phyloP scores from a whole-genome alignment of 2,113 vertebrate species.

The Sterna hirundo region DNA sequence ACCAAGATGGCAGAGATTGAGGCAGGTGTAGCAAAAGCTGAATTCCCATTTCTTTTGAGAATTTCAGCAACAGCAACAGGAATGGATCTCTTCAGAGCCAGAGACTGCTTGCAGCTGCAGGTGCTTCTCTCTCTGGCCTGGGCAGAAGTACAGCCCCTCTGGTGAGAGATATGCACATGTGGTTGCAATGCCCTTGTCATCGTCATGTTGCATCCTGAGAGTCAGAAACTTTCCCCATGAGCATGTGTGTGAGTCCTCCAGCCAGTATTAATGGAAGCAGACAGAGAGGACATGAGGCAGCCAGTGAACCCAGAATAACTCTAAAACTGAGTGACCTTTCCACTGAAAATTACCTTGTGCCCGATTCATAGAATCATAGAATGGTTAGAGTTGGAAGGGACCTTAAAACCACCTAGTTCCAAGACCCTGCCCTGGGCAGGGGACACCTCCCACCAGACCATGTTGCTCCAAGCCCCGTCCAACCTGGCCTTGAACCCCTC shows the following conservation, averaged over 20 bases:
- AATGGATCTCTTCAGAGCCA: neutral
- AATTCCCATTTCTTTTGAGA: neutral
- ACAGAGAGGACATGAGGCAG: neutral
- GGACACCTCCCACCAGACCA: neutral
- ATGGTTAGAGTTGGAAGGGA: neutral
- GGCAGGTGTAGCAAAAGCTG: neutral
- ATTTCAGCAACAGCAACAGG: neutral
- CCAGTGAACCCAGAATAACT: neutral
- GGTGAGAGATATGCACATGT: neutral
- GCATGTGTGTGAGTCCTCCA: fast-evolving
- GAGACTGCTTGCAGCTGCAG: neutral
- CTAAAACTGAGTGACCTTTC: neutral
- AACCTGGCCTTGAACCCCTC: neutral
- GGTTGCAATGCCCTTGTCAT: neutral
- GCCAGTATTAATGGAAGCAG: neutral
- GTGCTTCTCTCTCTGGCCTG: neutral
- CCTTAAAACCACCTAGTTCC: neutral
- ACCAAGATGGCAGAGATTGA: neutral
- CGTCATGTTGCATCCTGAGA: neutral
- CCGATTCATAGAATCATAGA: neutral
- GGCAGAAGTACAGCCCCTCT: neutral
- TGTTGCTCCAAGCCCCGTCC: neutral
- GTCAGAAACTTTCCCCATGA: neutral
- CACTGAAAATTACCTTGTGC: neutral
- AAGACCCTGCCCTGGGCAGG: neutral